Evolutionary conservation across 2,888 invertebrate genomes (phyloP), one percentile per base, ranked within the genome.

Genomic region (Dioctria linearis): DNA sequence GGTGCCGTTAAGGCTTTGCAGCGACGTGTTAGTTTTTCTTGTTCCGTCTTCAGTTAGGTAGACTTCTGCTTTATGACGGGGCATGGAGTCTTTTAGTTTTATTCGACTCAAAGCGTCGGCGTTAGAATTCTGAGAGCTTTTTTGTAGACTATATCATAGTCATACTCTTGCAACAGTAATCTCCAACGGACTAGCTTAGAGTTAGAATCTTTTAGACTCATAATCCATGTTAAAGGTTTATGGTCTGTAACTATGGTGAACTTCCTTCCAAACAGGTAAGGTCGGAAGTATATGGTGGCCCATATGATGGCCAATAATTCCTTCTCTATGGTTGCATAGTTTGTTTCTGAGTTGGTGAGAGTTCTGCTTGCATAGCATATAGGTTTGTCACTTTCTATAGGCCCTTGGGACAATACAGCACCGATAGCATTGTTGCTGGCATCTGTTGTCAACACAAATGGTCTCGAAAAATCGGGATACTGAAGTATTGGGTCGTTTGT

Each of bases 71-170:
- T 63, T 63, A 4, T 13, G 5, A 39, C 6, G 37, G n/a, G n/a
- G 4, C 4, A 39, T 25, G n/a, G 6, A 1, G 1, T 5, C 11
- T 63, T 5, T 5, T 65, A n/a, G 25, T 63, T 8, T 46, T 25
- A 63, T 42, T 4, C 49, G 67, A 6, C 42, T 42, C 8, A 84
- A 66, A n/a, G 81, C 82, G 42, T 85, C 84, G 1, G 83, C 85
- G 46, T 83, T 83, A 1, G 82, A 69, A 51, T 84, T 83, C 40
- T 13, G 11, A 6, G 39, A 80, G 3, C 84, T 46, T 82, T 81
- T 42, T 84, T 84, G 43, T 84, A 84, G 3, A 78, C 39, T 4
- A 84, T 82, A n/a, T 82, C 80, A 42, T 84, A 84, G 59, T 83
- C 83, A 61, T 79, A 84, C 51, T 84, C 82, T 42, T 84, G 73